Evolutionary conservation across 2,113 vertebrate genomes (phyloP).

Genomic region (Illadopsis cleaveri): DNA sequence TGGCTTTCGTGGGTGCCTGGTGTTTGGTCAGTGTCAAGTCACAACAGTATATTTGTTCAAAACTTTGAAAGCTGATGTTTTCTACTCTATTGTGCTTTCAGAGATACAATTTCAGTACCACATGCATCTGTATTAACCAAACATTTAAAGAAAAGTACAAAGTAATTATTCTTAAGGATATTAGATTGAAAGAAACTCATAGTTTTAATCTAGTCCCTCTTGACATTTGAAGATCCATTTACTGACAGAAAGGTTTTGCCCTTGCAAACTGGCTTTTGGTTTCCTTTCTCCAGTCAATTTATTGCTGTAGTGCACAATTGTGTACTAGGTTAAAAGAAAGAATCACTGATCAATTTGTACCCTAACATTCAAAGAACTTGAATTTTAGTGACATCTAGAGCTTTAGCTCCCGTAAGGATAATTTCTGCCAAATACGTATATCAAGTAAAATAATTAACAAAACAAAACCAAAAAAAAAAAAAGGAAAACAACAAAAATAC

Average conservation of each 20-base stretch:
- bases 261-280: not conserved
- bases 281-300: not conserved
- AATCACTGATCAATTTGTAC: not conserved
- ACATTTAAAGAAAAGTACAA: not conserved
- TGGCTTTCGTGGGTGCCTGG: rapidly evolving
- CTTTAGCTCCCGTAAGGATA: not conserved
- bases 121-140: not conserved
- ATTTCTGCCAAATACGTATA: not conserved
- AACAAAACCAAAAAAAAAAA: rapidly evolving
- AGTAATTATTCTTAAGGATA: not conserved
- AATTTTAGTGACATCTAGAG: not conserved
- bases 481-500: no score
- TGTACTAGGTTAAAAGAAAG: not conserved
- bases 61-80: not conserved
- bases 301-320: not conserved
- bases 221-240: not conserved
- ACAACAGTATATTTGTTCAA: not conserved
- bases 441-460: not conserved
- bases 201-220: not conserved
- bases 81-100: not conserved
- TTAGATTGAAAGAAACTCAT: not conserved
- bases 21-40: not conserved
- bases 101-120: not conserved
- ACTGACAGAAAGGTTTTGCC: not conserved
- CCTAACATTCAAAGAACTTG: not conserved